Evolutionary conservation across 2,888 invertebrate genomes (phyloP).

Genomic region (Meliscaeva auricollis): DNA sequence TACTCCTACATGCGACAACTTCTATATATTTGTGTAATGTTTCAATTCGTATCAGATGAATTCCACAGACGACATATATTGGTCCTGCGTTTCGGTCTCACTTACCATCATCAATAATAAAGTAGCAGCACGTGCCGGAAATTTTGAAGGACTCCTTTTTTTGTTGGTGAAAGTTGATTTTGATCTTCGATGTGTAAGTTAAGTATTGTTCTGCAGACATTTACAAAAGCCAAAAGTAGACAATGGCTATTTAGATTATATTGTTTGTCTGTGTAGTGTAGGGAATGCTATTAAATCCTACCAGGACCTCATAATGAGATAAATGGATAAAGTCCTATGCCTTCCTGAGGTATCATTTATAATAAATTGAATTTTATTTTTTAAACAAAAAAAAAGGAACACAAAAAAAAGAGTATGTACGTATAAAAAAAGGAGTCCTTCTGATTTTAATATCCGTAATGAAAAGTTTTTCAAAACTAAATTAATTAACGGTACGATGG

Average conservation of each 20-base stretch:
- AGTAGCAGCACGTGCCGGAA: conserved; percentile 23
- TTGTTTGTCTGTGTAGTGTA: not conserved
- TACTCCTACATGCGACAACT: not conserved
- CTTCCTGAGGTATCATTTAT: not conserved
- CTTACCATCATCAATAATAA: not conserved
- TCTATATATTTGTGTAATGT: not conserved
- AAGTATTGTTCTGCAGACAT: not conserved
- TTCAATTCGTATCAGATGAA: not conserved
- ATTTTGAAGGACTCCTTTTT: conserved; percentile 19
- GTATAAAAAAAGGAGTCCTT: not conserved
- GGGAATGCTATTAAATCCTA: conserved; percentile 11
- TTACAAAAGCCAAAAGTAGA: conserved; percentile 11
- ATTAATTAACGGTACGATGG: conserved; percentile 16
- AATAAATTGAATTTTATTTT: not conserved
- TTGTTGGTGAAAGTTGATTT: not conserved
- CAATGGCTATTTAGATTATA: not conserved
- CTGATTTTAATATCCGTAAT: conserved; percentile 1
- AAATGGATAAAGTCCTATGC: not conserved
- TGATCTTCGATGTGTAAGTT: not conserved
- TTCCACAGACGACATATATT: not conserved
- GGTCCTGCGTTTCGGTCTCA: conserved; percentile 19
- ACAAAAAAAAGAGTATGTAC: not conserved
- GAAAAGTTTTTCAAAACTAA: not conserved
- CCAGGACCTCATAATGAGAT: conserved; percentile 19
- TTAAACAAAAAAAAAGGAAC: not conserved